Base-by-base conservation (phyloP, 2,888 invertebrate genomes). In the Dermolepida albohirtum region DNA sequence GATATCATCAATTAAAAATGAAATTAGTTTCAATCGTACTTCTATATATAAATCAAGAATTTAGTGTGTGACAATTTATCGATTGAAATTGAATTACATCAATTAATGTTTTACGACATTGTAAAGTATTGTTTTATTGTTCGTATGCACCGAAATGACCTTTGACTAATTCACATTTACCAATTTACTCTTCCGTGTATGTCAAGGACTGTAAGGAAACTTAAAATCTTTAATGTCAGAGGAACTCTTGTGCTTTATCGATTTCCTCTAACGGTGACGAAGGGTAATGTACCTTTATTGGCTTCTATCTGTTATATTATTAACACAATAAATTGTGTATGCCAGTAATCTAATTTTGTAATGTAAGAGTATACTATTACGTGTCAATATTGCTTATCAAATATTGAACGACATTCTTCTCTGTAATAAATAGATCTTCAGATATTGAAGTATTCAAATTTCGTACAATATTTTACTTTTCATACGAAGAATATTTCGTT, bases 51-150 rank as follows among this genome's bases (percentile, higher is more conserved):
- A 8, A 43, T 43, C 22, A 14, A 22, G 43, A 57, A 57, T 27
- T 39, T 49, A 62, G 14, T 47, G 17, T 47, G 34, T 43, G 44
- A 7, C 59, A 62, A 49, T 62, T 62, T 47, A 34, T n/a, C 59
- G 17, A 62, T 62, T n/a, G 59, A 47, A 62, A 62, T 39, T 16
- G 47, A 34, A 47, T 49, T 47, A 27, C 14, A 47, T 34, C 39
- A 49, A 22, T 47, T 47, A 47, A 10, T 16, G n/a, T 49, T 62
- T 62, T 62, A 62, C 59, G 59, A 62, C 47, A 39, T 59, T 62
- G 29, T 62, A 47, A 39, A 49, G 51, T 55, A 29, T 16, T 47
- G 27, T 47, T 62, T 62, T 62, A 62, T 47, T 47, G 47, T 17
- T 14, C 14, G 14, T 5, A 17, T 54, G 47, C 34, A 29, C 10